A percentile compares a stretch with the other conserved stretches of the same genome.
Conservation (phyloP, 2,888 invertebrate genomes). For the Drosophila affinis region DNA sequence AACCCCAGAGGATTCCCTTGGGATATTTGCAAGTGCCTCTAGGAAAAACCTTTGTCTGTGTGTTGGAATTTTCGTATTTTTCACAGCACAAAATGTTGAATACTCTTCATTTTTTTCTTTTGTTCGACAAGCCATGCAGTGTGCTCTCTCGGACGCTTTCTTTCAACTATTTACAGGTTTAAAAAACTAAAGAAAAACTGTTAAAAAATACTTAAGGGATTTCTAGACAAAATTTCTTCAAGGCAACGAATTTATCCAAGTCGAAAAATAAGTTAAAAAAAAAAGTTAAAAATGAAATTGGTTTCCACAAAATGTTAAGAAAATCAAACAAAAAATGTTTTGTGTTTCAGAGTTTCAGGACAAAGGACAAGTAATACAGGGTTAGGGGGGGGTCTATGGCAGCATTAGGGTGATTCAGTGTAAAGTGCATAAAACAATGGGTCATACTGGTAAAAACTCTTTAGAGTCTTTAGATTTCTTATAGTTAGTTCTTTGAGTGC, state of each 20-base stretch:
- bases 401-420: constrained; percentile 62
- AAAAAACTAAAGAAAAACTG: constrained; percentile 23
- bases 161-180: constrained; percentile 44
- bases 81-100: constrained; percentile 36
- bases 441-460: not conserved
- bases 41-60: constrained; percentile 14
- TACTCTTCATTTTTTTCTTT: constrained; percentile 1
- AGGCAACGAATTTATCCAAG: not conserved
- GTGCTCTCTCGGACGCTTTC: constrained; percentile 83
- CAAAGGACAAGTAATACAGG: constrained; percentile 31
- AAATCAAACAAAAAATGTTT: constrained; percentile 26
- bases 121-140: constrained; percentile 83
- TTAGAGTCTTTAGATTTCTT: not conserved
- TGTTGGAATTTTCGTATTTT: not conserved
- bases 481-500: too few relatives aligned
- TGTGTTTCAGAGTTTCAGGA: constrained; percentile 10
- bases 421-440: constrained; percentile 17
- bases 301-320: constrained; percentile 7
- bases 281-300: constrained; percentile 10
- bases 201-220: constrained; percentile 13
- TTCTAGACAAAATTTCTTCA: not conserved
- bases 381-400: constrained; percentile 23
- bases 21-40: constrained; percentile 34
- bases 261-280: constrained; percentile 1
- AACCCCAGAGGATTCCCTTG: constrained; percentile 9